Evolutionary conservation across 2,113 vertebrate genomes (phyloP).

Genomic region (Carassius carassius): DNA sequence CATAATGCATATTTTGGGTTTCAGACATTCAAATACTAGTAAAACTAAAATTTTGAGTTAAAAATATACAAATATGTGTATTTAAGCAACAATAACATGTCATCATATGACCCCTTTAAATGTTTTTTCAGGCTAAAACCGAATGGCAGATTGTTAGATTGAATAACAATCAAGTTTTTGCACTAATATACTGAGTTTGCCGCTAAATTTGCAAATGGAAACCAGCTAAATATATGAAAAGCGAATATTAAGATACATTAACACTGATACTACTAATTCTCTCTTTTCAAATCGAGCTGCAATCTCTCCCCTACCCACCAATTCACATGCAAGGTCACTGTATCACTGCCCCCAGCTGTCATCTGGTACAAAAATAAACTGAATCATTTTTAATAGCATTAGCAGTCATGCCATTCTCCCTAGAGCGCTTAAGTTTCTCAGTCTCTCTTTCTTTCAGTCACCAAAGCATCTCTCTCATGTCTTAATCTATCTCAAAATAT

Average conservation of each 20-base stretch:
- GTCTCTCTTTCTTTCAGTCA: neutral
- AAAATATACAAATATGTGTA: no score
- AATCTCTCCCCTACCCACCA: conserved; percentile 44
- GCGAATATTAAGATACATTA: no score
- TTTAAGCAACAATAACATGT: no score
- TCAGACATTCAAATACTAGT: no score
- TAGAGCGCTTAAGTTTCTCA: neutral
- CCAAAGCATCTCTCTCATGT: neutral
- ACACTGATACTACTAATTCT: conserved; percentile 40
- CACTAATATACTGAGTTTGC: neutral
- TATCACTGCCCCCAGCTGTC: conserved; percentile 39
- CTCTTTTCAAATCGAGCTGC: neutral
- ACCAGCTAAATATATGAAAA: neutral
- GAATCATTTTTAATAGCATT: conserved; percentile 2
- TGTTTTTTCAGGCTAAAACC: neutral
- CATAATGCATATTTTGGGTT: no score
- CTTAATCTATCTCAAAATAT: neutral
- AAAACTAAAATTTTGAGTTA: no score
- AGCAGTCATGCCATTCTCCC: neutral
- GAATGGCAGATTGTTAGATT: neutral
- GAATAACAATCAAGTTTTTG: neutral
- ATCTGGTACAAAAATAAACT: conserved; percentile 29
- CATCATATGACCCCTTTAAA: neutral
- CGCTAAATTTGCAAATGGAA: neutral
- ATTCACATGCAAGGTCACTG: conserved; percentile 63